Base-by-base conservation (phyloP, 2,113 vertebrate species). In the Leuciscus idus region DNA sequence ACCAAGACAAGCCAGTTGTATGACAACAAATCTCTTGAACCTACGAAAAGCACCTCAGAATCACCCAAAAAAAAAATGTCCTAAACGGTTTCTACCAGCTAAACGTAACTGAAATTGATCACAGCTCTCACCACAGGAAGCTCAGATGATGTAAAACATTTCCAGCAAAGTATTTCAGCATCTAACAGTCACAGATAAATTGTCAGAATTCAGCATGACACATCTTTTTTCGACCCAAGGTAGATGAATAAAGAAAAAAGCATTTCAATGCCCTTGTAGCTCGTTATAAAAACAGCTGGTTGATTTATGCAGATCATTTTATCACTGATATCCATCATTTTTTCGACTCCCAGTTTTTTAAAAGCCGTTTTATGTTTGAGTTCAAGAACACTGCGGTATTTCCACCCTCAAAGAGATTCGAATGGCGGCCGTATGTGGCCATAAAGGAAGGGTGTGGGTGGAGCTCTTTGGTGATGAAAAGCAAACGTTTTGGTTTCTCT, bases 381-480 rank as follows among this genome's bases (percentile, higher is more conserved):
- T 70, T 70, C 66, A 36, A 70, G 33, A 61, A 80, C n/a, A 80
- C 33, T 9, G 55, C 3, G 6, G 57, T 61, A 39, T 79, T 79
- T 55, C 33, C 77, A 7, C 55, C 55, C 23, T 46, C 36, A n/a
- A 39, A 33, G 12, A 48, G 12, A 75, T 19, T 62, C 17, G 13
- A 80, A 17, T 33, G 43, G 59, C n/a, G 5, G 61, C 55, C 12
- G 33, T 48, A 36, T 12, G n/a, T 48, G 61, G 62, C 26, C 61
- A 66, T 82, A 36, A 82, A 82, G 59, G 28, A 70, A 82, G 46
- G 30, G 30, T 17, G 23, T 84, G 68, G 46, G 68, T 2, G 12
- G 81, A 73, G 50, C 66, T 84, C 81, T 84, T 84, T 84, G 81
- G 81, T 73, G 33, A 84, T 73, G 50, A 72, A 84, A 84, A 84